phyloP scores from a whole-genome alignment of 2,113 vertebrate genomes.

The Varanus komodoensis region DNA sequence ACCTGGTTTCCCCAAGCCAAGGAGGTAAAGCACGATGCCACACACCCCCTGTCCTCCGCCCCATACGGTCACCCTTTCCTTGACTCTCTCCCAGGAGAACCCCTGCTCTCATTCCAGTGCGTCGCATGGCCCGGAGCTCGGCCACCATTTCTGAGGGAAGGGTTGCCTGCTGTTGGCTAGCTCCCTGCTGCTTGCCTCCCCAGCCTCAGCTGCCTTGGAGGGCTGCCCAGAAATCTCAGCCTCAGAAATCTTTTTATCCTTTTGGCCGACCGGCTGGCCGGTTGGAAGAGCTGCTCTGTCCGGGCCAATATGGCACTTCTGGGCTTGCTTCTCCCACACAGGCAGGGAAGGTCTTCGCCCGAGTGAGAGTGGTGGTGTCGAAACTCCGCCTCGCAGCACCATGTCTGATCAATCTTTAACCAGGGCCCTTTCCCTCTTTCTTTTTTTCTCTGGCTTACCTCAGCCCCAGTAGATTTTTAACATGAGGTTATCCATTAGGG shows the following conservation, averaged over 20 bases:
- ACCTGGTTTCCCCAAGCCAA: not conserved
- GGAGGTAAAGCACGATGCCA: too few relatives aligned
- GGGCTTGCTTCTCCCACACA: not conserved
- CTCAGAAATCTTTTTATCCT: not conserved
- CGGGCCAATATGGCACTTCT: not conserved
- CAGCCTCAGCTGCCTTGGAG: not conserved
- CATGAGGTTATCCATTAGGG: not conserved
- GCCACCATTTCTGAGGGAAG: not conserved
- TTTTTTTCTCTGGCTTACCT: not conserved
- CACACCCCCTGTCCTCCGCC: too few relatives aligned
- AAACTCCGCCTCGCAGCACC: not conserved
- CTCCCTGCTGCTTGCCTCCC: not conserved
- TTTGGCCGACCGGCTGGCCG: not conserved
- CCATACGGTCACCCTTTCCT: not conserved
- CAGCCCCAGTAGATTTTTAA: constrained; percentile 11
- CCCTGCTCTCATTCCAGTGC: not conserved
- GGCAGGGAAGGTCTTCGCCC: not conserved
- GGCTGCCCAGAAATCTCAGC: not conserved
- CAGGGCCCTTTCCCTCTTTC: not conserved
- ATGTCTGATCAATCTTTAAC: not conserved
- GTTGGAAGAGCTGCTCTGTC: not conserved
- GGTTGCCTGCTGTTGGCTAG: not conserved
- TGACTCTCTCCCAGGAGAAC: not conserved
- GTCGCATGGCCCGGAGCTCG: not conserved
- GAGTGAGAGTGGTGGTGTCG: not conserved